These are phyloP conservation scores for Brachionus calyciflorus DNA, from an alignment of 1,140 invertebrate genomes.

Conservation along the genomic window DNA sequence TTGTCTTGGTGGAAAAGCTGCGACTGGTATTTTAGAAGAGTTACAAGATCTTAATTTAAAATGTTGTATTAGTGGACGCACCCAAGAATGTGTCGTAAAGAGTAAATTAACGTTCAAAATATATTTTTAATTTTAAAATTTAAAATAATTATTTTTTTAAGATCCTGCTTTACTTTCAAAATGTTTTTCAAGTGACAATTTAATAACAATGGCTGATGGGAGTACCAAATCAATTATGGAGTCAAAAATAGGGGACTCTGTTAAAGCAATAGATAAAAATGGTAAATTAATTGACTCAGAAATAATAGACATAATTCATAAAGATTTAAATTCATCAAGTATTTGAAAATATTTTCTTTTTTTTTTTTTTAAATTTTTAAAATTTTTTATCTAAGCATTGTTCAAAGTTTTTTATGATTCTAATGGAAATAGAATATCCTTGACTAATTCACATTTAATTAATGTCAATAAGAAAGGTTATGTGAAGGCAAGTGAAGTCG, in stretches of 20 bases:
- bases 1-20: constrained; percentile 45
- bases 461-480: constrained; percentile 32
- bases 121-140: neutral
- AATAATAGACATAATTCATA: constrained; percentile 23
- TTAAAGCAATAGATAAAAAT: constrained; percentile 13
- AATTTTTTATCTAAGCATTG: constrained; percentile 8
- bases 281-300: constrained; percentile 7
- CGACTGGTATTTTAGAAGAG: constrained; percentile 42
- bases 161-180: constrained; percentile 13
- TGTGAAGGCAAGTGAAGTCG: constrained; percentile 6
- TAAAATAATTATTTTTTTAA: neutral
- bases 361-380: neutral
- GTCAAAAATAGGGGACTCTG: neutral
- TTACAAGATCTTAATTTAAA: constrained; percentile 43
- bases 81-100: constrained; percentile 34
- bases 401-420: constrained; percentile 13
- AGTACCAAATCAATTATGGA: neutral
- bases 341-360: too few relatives aligned
- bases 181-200: constrained; percentile 34
- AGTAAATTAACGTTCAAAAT: constrained; percentile 9
- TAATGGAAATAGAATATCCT: constrained; percentile 4
- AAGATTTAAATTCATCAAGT: constrained; percentile 14
- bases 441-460: constrained; percentile 27
- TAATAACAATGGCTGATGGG: constrained; percentile 1
- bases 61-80: constrained; percentile 36